Conservation (phyloP, 2,888 invertebrate genomes). For the Sphecodes monilicornis region DNA sequence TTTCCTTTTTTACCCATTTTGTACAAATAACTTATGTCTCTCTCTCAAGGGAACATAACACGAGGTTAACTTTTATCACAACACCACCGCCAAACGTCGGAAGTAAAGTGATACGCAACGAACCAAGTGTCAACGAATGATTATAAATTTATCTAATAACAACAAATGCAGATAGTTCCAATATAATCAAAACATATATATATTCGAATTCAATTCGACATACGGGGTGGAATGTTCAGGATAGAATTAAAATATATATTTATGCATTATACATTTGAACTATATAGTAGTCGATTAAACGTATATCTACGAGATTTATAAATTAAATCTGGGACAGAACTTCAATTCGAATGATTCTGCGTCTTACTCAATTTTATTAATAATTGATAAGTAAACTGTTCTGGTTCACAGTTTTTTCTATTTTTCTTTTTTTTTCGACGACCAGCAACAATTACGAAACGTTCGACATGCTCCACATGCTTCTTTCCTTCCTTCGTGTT, state of each 20-base stretch:
- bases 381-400: constrained; percentile 74
- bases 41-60: constrained; percentile 7
- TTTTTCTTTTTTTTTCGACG: constrained; percentile 13
- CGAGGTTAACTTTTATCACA: constrained; percentile 30
- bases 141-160: constrained; percentile 25
- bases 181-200: neutral
- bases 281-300: constrained; percentile 29
- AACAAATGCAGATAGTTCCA: neutral
- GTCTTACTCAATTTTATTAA: constrained; percentile 72
- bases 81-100: constrained; percentile 9
- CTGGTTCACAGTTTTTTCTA: constrained; percentile 59
- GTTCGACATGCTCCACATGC: constrained; percentile 57
- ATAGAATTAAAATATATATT: constrained; percentile 49
- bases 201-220: constrained; percentile 17
- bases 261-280: constrained; percentile 46
- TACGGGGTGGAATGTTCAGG: constrained; percentile 21
- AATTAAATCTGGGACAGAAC: constrained; percentile 42
- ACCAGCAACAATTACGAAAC: constrained; percentile 61
- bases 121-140: constrained; percentile 26
- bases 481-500: constrained; percentile 23
- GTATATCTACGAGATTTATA: constrained; percentile 25
- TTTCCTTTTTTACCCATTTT: constrained; percentile 92
- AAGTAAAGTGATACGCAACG: constrained; percentile 12
- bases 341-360: constrained; percentile 44
- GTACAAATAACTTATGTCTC: neutral